Evolutionary conservation across 2,888 invertebrate genomes (phyloP).

Genomic region (Eurytoma californica): DNA sequence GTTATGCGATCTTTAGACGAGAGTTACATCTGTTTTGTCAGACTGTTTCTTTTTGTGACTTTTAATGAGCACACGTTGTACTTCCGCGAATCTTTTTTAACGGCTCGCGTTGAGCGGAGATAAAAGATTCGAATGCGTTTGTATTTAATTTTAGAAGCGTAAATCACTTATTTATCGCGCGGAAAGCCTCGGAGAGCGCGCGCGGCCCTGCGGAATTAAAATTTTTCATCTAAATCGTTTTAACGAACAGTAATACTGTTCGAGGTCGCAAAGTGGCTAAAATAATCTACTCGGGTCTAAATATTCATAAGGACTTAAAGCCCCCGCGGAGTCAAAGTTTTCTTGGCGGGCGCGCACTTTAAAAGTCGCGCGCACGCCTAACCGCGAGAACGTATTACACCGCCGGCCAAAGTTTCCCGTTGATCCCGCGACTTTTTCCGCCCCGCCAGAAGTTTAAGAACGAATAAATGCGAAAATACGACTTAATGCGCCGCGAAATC

Average conservation of each 20-base stretch:
- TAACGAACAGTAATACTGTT: slow-evolving; percentile 42
- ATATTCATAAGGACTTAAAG: slow-evolving; percentile 56
- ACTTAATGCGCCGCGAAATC: slow-evolving; percentile 42
- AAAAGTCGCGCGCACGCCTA: slow-evolving; percentile 49
- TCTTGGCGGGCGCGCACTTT: slow-evolving; percentile 38
- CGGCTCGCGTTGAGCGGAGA: no score
- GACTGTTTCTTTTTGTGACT: neutral
- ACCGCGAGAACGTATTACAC: slow-evolving; percentile 54
- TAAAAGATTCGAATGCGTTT: no score
- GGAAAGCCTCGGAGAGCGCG: neutral
- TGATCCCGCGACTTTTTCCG: slow-evolving; percentile 53
- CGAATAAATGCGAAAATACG: slow-evolving; percentile 50
- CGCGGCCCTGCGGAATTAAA: slow-evolving; percentile 22
- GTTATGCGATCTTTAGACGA: neutral
- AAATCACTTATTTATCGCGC: neutral
- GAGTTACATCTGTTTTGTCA: neutral
- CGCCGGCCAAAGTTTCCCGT: slow-evolving; percentile 46
- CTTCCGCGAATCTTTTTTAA: no score
- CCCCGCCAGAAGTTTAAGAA: slow-evolving; percentile 42
- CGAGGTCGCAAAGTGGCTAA: slow-evolving; percentile 51
- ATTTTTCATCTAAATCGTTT: slow-evolving; percentile 54
- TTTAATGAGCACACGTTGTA: no score
- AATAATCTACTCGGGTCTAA: slow-evolving; percentile 54
- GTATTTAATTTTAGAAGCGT: no score
- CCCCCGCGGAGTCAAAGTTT: slow-evolving; percentile 39